Conservation (phyloP, 2,797 vertebrate species). For the Picus viridis region DNA sequence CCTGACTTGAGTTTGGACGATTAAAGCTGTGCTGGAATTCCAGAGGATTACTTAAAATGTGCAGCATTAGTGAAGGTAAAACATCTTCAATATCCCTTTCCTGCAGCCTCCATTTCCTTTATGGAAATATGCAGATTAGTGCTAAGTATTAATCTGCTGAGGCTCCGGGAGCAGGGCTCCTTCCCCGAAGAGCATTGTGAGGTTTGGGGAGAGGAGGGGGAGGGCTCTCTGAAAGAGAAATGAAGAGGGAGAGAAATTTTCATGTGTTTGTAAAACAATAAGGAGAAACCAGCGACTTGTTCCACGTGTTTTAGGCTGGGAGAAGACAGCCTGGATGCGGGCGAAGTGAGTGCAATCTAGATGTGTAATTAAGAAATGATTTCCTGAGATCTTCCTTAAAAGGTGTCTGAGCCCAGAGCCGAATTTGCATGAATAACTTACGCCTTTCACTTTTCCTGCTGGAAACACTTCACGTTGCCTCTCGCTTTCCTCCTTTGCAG, state of each 20-base stretch:
- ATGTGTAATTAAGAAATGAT: slow-evolving; percentile 80
- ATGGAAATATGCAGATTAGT: slow-evolving; percentile 64
- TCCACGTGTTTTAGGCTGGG: not conserved
- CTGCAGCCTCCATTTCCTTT: slow-evolving; percentile 62
- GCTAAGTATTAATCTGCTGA: slow-evolving; percentile 59
- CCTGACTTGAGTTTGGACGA: slow-evolving; percentile 42
- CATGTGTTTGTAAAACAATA: slow-evolving; percentile 31
- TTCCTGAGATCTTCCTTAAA: slow-evolving; percentile 72
- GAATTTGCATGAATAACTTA: slow-evolving; percentile 79
- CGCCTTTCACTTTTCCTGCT: slow-evolving; percentile 62
- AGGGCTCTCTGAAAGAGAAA: not conserved
- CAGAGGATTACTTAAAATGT: slow-evolving; percentile 65
- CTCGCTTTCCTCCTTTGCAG: slow-evolving; percentile 38
- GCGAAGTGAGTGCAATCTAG: slow-evolving; percentile 64
- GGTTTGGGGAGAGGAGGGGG: slow-evolving; percentile 15
- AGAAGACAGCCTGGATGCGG: not conserved
- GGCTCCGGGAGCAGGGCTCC: slow-evolving; percentile 14
- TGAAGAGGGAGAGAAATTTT: slow-evolving; percentile 22
- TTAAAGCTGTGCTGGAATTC: slow-evolving; percentile 66
- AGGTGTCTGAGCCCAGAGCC: slow-evolving; percentile 71
- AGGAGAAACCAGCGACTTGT: not conserved
- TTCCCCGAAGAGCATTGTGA: slow-evolving; percentile 7
- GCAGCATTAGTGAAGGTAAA: slow-evolving; percentile 68
- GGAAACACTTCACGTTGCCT: slow-evolving; percentile 48
- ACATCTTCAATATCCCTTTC: slow-evolving; percentile 55